These are phyloP conservation scores for Holotrichia oblita DNA, from an alignment of 1,140 invertebrate genomes.

Conservation along the genomic window DNA sequence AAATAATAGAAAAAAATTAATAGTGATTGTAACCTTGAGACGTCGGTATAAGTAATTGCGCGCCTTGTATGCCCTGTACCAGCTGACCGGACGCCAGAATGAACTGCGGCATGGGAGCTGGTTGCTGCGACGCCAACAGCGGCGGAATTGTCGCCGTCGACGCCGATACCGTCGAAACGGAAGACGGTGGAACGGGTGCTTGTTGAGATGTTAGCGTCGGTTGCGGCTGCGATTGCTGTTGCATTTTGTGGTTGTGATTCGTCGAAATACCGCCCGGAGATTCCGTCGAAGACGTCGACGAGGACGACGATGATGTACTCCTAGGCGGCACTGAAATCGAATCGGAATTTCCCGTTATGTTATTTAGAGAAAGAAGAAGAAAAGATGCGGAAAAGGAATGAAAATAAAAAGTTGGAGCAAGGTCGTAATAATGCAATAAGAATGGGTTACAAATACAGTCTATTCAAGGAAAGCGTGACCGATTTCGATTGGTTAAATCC, in stretches of 20 bases:
- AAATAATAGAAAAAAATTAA: too few species aligned
- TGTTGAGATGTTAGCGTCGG: conserved; percentile 46
- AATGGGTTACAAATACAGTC: too few species aligned
- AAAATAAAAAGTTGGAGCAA: not conserved
- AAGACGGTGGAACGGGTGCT: conserved; percentile 43
- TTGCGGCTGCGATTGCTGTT: conserved; percentile 48
- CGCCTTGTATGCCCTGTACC: conserved; percentile 90
- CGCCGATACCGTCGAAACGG: not conserved
- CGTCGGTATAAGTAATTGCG: conserved; percentile 92
- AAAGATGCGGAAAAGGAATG: not conserved
- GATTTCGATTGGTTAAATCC: too few species aligned
- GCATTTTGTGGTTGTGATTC: conserved; percentile 42
- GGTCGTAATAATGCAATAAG: too few species aligned
- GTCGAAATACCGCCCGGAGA: conserved; percentile 34
- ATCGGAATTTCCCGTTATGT: too few species aligned
- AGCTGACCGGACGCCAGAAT: conserved; percentile 91
- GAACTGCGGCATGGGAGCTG: conserved; percentile 86
- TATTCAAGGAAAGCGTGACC: too few species aligned
- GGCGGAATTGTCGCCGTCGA: conserved; percentile 51
- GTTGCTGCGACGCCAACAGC: conserved; percentile 63
- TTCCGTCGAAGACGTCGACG: conserved; percentile 39
- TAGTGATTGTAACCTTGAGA: conserved; percentile 93
- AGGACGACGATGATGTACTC: not conserved
- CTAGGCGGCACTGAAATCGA: conserved; percentile 7
- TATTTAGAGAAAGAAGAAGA: not conserved